Evolutionary conservation across 2,888 invertebrate genomes (phyloP).

Genomic region (Xestia sexstrigata): DNA sequence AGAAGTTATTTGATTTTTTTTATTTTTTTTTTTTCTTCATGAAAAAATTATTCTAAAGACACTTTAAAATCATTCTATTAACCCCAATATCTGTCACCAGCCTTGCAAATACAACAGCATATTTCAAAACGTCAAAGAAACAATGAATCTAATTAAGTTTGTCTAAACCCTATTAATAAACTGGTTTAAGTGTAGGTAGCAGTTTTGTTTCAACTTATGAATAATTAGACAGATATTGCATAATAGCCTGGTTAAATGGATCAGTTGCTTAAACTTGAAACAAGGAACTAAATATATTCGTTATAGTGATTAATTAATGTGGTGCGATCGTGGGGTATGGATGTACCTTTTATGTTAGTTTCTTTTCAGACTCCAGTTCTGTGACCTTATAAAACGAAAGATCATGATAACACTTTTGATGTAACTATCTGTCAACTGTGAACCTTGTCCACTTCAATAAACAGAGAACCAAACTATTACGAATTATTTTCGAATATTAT

Average conservation of each 20-base stretch:
- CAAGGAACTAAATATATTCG: conserved; percentile 7
- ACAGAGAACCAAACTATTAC: not conserved
- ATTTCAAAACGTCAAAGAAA: conserved; percentile 44
- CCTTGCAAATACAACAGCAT: conserved; percentile 21
- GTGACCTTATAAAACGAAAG: not conserved
- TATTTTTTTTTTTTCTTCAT: not conserved
- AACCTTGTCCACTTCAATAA: conserved; percentile 1
- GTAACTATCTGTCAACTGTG: not conserved
- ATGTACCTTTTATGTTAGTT: not conserved
- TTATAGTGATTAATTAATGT: conserved; percentile 5
- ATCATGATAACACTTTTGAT: not conserved
- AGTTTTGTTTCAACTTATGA: conserved; percentile 56
- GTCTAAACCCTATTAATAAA: conserved; percentile 63
- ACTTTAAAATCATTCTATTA: not conserved
- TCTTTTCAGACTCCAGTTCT: not conserved
- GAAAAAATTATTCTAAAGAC: not conserved
- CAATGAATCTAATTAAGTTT: conserved; percentile 57
- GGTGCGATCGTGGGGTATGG: not conserved
- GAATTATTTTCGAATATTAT: not conserved
- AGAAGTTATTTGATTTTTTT: too few relatives aligned
- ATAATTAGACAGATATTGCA: conserved; percentile 54
- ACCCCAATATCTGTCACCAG: not conserved
- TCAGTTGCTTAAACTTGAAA: conserved; percentile 31
- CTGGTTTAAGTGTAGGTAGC: conserved; percentile 61
- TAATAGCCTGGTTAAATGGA: conserved; percentile 37